Base-by-base conservation (phyloP, 2,888 invertebrate species). In the Acleris sparsana region DNA sequence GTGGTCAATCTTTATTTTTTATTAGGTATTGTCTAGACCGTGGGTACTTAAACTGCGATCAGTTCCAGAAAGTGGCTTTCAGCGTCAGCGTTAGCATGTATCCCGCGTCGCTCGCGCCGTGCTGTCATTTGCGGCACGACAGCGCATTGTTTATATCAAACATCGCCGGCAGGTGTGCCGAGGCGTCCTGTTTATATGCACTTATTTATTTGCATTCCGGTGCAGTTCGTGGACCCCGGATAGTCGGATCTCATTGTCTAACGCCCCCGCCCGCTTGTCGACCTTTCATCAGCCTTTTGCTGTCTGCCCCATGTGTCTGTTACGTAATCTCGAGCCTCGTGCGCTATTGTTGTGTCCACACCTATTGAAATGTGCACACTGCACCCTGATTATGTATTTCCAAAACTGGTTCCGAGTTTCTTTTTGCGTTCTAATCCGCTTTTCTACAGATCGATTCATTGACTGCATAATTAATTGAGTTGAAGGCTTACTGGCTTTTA, bases 141-240 rank as follows among this genome's bases (percentile, higher is more conserved):
- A 84, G 83, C 84, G 86, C 83, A 87, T 89, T 89, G 90, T 90
- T 89, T 90, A 86, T 85, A 84, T 84, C 86, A 75, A 71, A 81
- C 84, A 86, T 87, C 83, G 80, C 74, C 80, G 85, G 84, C 91
- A 90, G 92, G 91, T 92, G 90, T 84, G 81, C 81, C 76, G 78
- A 82, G 81, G 82, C 87, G 84, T 87, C 89, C 88, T 89, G 88
- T 87, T 86, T 85, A 86, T 86, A 79, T 81, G 82, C 82, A 85
- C 84, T 83, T 87, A 89, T 89, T 89, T 92, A 88, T 91, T 92
- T 91, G 90, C 91, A 89, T 91, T 86, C 91, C 90, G 78, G 82
- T 80, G 79, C 82, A 85, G 90, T 89, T 90, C 90, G 86, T 85
- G 85, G 85, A 89, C 89, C 89, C 80, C 82, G 77, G 75, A 70